Conservation (phyloP, 2,888 invertebrate species). For the Aromia moschata region DNA sequence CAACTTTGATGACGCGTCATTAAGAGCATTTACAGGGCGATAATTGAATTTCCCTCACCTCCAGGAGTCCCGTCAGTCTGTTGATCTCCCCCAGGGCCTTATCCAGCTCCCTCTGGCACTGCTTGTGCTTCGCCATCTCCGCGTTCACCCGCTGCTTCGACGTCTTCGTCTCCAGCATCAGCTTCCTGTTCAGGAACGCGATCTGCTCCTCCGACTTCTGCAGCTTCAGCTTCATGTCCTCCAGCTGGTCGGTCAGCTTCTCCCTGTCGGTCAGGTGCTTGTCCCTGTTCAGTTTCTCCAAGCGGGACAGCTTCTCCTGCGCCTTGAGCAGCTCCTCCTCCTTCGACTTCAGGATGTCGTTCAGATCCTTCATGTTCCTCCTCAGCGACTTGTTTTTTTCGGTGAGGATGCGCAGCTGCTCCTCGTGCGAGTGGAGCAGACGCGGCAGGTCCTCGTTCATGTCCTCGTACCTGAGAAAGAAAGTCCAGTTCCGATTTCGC, state of each 20-base stretch:
- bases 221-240: constrained; percentile 66
- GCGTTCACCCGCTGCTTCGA: constrained; percentile 74
- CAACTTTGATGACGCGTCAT: too few species aligned
- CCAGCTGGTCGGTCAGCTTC: constrained; percentile 72
- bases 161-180: constrained; percentile 78
- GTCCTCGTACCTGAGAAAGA: constrained; percentile 75
- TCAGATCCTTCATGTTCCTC: constrained; percentile 70
- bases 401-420: constrained; percentile 78
- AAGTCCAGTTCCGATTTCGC: too few species aligned
- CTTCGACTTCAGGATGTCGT: constrained; percentile 72
- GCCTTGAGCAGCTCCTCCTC: constrained; percentile 73
- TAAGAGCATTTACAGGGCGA: too few species aligned
- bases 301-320: constrained; percentile 76
- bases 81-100: constrained; percentile 71
- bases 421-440: constrained; percentile 78
- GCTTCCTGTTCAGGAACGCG: constrained; percentile 72
- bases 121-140: constrained; percentile 77
- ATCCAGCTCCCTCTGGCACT: constrained; percentile 73
- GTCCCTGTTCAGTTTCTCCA: constrained; percentile 72
- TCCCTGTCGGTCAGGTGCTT: constrained; percentile 73
- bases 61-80: constrained; percentile 68
- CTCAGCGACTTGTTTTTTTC: constrained; percentile 75
- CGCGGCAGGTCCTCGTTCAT: constrained; percentile 81
- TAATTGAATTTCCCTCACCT: too few species aligned
- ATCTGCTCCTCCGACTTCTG: constrained; percentile 73